Conservation (phyloP, 2,113 vertebrate species). For the Centropristis striata region DNA sequence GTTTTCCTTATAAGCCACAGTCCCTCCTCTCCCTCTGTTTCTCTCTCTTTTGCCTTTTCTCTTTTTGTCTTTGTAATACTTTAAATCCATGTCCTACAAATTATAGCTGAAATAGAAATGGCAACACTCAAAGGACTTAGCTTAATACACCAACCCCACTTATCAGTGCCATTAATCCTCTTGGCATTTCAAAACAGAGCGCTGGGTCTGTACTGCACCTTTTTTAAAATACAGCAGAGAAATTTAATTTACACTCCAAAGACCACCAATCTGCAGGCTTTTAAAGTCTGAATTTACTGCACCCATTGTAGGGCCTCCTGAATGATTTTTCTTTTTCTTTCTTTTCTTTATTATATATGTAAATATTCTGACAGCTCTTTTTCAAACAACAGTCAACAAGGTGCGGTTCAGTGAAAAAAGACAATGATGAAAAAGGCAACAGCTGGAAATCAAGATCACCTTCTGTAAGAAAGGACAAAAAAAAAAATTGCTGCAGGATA, state of each 20-base stretch:
- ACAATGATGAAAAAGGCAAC: background rate
- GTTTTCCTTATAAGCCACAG: slow-evolving; percentile 10
- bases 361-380: background rate
- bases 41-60: slow-evolving; percentile 14
- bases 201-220: slow-evolving; percentile 27
- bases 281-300: slow-evolving; percentile 17
- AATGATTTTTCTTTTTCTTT: slow-evolving; percentile 6
- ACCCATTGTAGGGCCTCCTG: background rate
- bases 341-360: background rate
- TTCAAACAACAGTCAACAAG: background rate
- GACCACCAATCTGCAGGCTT: slow-evolving; percentile 26
- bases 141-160: slow-evolving; percentile 59
- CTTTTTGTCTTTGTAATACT: slow-evolving; percentile 38
- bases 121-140: slow-evolving; percentile 60
- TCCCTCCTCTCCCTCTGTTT: background rate
- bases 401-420: background rate
- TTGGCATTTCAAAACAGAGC: slow-evolving; percentile 71
- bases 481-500: background rate
- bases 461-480: background rate
- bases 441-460: background rate
- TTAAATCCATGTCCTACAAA: slow-evolving; percentile 52
- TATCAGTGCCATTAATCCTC: slow-evolving; percentile 70
- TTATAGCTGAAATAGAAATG: slow-evolving; percentile 61
- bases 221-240: slow-evolving; percentile 44
- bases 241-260: slow-evolving; percentile 53